phyloP scores from a whole-genome alignment of 2,113 vertebrate genomes.

The Oreamnos americanus region DNA sequence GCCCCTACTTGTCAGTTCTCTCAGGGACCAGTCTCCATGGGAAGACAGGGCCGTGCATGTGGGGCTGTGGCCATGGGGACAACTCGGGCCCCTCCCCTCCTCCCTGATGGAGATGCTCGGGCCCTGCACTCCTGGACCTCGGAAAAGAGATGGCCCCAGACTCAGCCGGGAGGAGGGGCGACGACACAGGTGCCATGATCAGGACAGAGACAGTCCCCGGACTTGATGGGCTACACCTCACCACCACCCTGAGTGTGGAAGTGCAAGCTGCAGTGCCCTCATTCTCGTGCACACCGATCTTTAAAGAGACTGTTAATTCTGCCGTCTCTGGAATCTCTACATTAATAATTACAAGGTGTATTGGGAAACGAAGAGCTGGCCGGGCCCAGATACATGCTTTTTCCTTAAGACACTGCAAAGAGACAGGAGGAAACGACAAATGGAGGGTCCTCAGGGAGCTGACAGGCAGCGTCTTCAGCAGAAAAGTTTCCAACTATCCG shows the following conservation, averaged over 20 bases:
- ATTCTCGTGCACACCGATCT: background rate
- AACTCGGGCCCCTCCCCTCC: background rate
- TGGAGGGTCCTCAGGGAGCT: background rate
- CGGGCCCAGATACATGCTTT: background rate
- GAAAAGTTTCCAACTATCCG: background rate
- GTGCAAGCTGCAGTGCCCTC: background rate
- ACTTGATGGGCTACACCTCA: background rate
- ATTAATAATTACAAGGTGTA: background rate
- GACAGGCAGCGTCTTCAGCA: background rate
- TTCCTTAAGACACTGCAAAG: background rate
- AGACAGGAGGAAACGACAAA: background rate
- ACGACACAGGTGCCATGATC: fast-evolving
- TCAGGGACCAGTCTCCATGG: background rate
- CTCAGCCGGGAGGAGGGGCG: fast-evolving
- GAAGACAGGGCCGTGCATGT: fast-evolving
- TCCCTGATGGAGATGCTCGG: background rate
- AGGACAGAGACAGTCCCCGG: background rate
- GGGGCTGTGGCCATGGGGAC: fast-evolving
- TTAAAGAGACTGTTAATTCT: background rate
- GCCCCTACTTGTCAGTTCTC: background rate
- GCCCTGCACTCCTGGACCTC: background rate
- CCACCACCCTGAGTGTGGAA: fast-evolving
- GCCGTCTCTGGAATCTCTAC: background rate
- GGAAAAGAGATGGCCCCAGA: fast-evolving
- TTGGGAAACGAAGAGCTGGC: background rate